These are phyloP conservation scores for Typhlichthys eigenmanni DNA, from an alignment of 2,797 vertebrate genomes.

Conservation along the genomic window DNA sequence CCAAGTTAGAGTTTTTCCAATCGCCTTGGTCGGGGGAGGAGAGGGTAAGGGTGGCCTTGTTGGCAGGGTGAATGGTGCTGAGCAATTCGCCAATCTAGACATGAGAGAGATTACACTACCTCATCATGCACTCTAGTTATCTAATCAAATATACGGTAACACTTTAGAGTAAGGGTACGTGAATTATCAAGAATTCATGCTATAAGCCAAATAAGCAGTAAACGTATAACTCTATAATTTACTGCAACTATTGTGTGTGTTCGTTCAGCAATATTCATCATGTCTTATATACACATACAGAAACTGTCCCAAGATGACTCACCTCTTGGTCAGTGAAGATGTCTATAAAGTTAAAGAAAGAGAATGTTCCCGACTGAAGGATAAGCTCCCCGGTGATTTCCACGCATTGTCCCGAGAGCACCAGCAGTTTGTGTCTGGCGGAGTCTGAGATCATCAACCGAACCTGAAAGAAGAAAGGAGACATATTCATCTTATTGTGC, in stretches of 20 bases:
- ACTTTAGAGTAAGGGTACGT: too few species aligned
- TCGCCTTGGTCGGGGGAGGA: conserved; percentile 94
- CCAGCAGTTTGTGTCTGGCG: conserved; percentile 92
- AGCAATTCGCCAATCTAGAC: conserved; percentile 92
- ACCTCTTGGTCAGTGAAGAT: conserved; percentile 99
- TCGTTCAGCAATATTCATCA: too few species aligned
- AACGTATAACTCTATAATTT: not conserved
- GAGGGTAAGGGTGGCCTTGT: conserved; percentile 94
- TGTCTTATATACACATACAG: not conserved
- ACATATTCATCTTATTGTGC: not conserved
- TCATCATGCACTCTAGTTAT: too few species aligned
- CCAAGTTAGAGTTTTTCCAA: conserved; percentile 97
- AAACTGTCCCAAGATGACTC: conserved; percentile 29
- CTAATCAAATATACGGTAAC: too few species aligned
- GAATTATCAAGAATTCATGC: too few species aligned
- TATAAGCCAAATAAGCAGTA: not conserved
- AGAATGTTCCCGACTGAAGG: conserved; percentile 96
- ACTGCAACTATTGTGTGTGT: conserved; percentile 2
- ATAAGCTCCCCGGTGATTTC: conserved; percentile 95
- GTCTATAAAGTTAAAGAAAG: conserved; percentile 96
- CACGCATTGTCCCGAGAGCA: conserved; percentile 92
- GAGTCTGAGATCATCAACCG: conserved; percentile 95
- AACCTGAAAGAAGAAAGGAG: conserved; percentile 70
- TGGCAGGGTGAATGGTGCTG: conserved; percentile 94
- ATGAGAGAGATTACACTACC: conserved; percentile 12